phyloP scores from a whole-genome alignment of 1,140 invertebrate genomes.

The Formica selysi region DNA sequence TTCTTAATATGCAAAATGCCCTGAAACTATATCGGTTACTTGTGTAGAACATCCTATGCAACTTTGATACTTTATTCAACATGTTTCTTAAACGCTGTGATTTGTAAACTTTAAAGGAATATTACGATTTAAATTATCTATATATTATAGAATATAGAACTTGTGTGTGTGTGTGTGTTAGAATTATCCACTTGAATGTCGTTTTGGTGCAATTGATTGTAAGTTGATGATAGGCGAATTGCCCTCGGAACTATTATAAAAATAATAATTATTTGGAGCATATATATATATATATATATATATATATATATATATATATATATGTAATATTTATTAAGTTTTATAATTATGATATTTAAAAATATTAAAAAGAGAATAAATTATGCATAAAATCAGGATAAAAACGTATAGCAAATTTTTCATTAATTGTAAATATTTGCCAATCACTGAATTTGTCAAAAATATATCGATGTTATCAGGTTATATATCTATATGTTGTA shows the following conservation, averaged over 20 bases:
- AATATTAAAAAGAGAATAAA: slow-evolving; percentile 26
- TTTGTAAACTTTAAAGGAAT: neutral
- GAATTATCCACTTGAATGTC: slow-evolving; percentile 17
- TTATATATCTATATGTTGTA: neutral
- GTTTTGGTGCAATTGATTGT: slow-evolving; percentile 16
- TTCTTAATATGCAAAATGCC: slow-evolving; percentile 9
- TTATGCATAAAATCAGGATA: neutral
- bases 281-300: no score
- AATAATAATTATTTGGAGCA: neutral
- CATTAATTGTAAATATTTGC: neutral
- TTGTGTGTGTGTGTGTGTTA: no score
- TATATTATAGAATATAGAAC: neutral
- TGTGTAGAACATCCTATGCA: neutral
- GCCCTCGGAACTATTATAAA: neutral
- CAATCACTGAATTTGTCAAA: slow-evolving; percentile 35
- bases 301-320: no score
- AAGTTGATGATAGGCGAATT: neutral
- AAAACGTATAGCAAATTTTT: neutral
- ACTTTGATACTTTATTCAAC: slow-evolving; percentile 11
- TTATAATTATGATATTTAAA: slow-evolving; percentile 1
- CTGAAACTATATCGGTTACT: neutral
- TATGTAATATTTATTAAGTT: slow-evolving; percentile 17
- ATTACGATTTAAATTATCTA: slow-evolving; percentile 18
- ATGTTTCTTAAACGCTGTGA: slow-evolving; percentile 36
- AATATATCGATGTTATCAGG: slow-evolving; percentile 1